Base-by-base conservation (phyloP, 30 jellyfish, hydroid and myxozoan genomes). In the Aurelia sp. region DNA sequence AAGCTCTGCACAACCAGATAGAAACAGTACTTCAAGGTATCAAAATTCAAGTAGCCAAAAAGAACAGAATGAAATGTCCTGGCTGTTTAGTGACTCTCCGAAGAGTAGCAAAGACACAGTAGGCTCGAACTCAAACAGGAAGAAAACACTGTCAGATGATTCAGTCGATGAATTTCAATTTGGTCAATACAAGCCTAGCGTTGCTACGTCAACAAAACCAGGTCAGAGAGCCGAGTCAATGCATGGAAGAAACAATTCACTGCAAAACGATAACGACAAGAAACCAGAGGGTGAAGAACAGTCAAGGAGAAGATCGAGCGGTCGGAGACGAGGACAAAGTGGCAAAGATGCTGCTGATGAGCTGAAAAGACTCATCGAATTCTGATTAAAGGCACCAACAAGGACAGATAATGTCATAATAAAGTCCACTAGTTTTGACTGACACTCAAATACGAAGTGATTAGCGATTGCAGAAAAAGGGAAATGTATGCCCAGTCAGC, bases 271-370 rank as follows among this genome's bases (percentile, higher is more conserved):
- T 12, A 44, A 44, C 10, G 15, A 8, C 5, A 44, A 44, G 55
- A 8, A 3, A 44, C 55, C 55, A 44, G 55, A 44, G 55, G 55
- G 13, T 10, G 55, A 44, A 6, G 55, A 44, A 44, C 15, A 44
- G 15, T 16, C 15, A 44, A 15, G 55, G 55, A 44, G 55, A 44
- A 44, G 55, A 44, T 44, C 55, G 13, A 44, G 55, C 6, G 69
- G 69, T 18, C 12, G 69, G 31, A n/a, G 31, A 59, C 27, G 69
- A 21, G 27, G 69, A 0, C 27, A 59, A 59, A 59, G 69, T 21
- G 13, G 69, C 27, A n/a, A 59, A 11, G 69, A 59, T 18, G 69
- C 69, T 13, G 69, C 69, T 13, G 69, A 59, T 13, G 69, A 59
- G 27, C 69, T 59, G 27, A 59, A 13, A 13, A 59, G 69, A 13